Base-by-base conservation (phyloP, 1,140 invertebrate genomes). In the Doryteuthis pealeii region DNA sequence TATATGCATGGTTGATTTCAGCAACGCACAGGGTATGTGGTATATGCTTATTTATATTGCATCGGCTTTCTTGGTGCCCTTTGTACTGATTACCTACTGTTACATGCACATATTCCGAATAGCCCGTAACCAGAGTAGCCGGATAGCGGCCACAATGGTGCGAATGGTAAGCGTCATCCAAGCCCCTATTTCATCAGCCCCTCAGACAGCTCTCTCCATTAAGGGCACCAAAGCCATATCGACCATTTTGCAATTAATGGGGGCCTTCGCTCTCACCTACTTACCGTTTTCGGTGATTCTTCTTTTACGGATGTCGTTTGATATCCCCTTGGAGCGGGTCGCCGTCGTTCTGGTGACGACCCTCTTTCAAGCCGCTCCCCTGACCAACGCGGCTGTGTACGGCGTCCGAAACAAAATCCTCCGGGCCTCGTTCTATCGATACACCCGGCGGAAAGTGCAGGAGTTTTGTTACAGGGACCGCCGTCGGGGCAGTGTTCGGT, bases 61-160 rank as follows among this genome's bases (percentile, higher is more conserved):
- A 54, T 65, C 74, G 18, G 78, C 78, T 12, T 80, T 81, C 70
- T 73, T 78, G 30, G 54, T 81, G n/a, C 83, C 83, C 12, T 74
- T 84, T 12, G 70, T 72, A 10, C 65, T 84, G 8, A 79, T 84
- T 75, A 69, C 82, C 31, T 84, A 84, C 72, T 82, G 81, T 70
- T 84, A 84, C 69, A 76, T 79, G 14, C 83, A 84, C 72, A 84
- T 84, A 40, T 84, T 83, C 67, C 72, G 78, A 32, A 84, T 84
- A 67, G 83, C 83, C 2, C 75, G 83, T 15, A 82, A 77, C 26
- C 83, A 84, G 72, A 84, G 83, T 71, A 81, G 81, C 72, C 72
- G 81, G 58, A 84, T 84, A 43, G 83, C 83, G 35, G 83, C 83
- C 30, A 84, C 80, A 14, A 84, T 84, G 83, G 76, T 84, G 4